phyloP scores from a whole-genome alignment of 2,888 invertebrate genomes.

The Tetheella fluctuosa region DNA sequence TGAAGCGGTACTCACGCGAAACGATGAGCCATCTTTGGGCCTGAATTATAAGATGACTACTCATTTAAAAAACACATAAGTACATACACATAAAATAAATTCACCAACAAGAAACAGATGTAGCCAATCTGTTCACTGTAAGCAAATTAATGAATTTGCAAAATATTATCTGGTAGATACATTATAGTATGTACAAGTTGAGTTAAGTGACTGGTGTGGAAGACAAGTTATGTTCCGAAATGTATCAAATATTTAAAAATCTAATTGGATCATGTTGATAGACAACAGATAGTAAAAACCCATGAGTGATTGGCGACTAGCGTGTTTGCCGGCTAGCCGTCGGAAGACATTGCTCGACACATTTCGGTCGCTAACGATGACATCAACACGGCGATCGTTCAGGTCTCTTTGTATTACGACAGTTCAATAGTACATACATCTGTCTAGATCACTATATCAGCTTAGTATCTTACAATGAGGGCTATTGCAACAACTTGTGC shows the following conservation, averaged over 20 bases:
- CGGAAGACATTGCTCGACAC: conserved; percentile 24
- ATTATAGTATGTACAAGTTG: neutral
- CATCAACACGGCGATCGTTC: conserved; percentile 52
- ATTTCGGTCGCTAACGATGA: conserved; percentile 42
- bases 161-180: too few relatives aligned
- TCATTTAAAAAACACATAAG: neutral
- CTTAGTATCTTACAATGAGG: conserved; percentile 44
- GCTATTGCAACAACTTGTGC: conserved; percentile 41
- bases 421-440: conserved; percentile 66
- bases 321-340: conserved; percentile 24
- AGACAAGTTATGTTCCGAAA: too few relatives aligned
- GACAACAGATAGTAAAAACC: conserved; percentile 28
- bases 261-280: conserved; percentile 14
- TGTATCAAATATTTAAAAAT: neutral
- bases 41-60: neutral
- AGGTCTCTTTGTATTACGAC: conserved; percentile 57
- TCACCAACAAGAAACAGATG: neutral
- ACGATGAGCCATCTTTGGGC: conserved; percentile 54
- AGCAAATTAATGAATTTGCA: too few relatives aligned
- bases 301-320: conserved; percentile 27
- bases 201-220: neutral
- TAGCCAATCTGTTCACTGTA: neutral
- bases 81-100: neutral
- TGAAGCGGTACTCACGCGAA: conserved; percentile 46
- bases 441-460: conserved; percentile 47